Percentiles rank a stretch among this genome's conserved stretches.
Conservation (phyloP, 2,888 invertebrate species). For the Hirtodrosophila cameraria region DNA sequence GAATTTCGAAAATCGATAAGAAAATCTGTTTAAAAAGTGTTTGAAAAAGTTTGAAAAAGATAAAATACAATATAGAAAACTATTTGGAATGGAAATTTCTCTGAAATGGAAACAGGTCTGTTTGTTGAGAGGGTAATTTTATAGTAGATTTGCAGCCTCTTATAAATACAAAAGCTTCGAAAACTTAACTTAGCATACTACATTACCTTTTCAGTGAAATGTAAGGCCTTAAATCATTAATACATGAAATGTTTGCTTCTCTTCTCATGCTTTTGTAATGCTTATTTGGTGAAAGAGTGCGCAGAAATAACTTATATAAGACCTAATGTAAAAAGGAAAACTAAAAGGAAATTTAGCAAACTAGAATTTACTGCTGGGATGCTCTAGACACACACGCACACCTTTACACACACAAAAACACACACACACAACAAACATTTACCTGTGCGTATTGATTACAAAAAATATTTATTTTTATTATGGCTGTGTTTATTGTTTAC, state of each 20-base stretch:
- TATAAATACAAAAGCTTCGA: background rate
- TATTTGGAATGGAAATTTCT: too few relatives aligned
- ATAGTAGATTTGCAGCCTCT: background rate
- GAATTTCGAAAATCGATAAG: too few relatives aligned
- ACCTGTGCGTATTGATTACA: conserved; percentile 11
- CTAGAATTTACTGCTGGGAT: conserved; percentile 38
- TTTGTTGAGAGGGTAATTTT: too few relatives aligned
- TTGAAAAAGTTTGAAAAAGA: too few relatives aligned
- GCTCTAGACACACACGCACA: conserved; percentile 10
- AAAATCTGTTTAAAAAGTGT: too few relatives aligned
- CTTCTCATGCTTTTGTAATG: background rate
- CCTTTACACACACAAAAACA: conserved; percentile 15
- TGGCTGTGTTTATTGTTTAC: conserved; percentile 43
- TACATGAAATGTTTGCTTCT: background rate
- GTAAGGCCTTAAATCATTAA: too few relatives aligned
- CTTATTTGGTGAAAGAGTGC: background rate
- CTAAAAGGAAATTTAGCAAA: background rate
- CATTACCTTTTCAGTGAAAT: too few relatives aligned
- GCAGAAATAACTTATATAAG: too few relatives aligned
- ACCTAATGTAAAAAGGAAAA: too few relatives aligned
- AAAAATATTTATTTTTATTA: conserved; percentile 15
- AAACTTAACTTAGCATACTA: too few relatives aligned
- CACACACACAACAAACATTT: conserved; percentile 10
- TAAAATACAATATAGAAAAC: too few relatives aligned
- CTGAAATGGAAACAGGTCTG: too few relatives aligned